Evolutionary conservation across 2,113 vertebrate species (phyloP).

Genomic region (Sciurus niger): DNA sequence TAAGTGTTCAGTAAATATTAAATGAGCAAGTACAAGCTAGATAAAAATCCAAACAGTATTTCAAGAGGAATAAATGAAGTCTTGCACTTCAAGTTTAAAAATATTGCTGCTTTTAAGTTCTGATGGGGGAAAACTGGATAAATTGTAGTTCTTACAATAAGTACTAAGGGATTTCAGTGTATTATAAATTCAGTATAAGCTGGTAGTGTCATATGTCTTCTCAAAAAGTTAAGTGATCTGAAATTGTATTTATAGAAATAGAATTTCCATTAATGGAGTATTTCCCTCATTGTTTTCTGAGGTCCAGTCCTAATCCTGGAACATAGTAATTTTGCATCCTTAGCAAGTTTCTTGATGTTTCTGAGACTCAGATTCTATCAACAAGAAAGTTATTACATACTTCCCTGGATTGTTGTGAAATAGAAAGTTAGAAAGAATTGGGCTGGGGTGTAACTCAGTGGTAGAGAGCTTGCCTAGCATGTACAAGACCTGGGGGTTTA

Average conservation of each 20-base stretch:
- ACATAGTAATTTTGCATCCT: background rate
- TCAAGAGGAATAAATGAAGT: background rate
- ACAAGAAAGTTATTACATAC: background rate
- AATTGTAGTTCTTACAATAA: background rate
- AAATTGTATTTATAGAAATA: background rate
- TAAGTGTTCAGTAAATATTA: background rate
- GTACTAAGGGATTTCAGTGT: background rate
- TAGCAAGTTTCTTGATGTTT: slow-evolving; percentile 27
- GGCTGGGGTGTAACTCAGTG: background rate
- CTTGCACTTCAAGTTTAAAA: background rate
- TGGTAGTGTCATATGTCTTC: background rate
- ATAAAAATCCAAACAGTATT: background rate
- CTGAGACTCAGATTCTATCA: background rate
- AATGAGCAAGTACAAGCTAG: background rate
- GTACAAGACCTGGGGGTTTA: background rate
- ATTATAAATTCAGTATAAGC: background rate
- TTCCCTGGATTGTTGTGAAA: background rate
- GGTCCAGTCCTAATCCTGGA: background rate
- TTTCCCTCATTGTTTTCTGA: background rate
- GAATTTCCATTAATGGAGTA: background rate
- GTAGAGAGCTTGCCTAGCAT: background rate
- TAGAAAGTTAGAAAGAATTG: background rate
- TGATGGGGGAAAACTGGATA: background rate
- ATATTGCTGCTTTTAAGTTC: background rate
- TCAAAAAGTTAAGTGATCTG: slow-evolving; percentile 7